phyloP scores from a whole-genome alignment of 2,113 vertebrate species.

The Scortum barcoo region DNA sequence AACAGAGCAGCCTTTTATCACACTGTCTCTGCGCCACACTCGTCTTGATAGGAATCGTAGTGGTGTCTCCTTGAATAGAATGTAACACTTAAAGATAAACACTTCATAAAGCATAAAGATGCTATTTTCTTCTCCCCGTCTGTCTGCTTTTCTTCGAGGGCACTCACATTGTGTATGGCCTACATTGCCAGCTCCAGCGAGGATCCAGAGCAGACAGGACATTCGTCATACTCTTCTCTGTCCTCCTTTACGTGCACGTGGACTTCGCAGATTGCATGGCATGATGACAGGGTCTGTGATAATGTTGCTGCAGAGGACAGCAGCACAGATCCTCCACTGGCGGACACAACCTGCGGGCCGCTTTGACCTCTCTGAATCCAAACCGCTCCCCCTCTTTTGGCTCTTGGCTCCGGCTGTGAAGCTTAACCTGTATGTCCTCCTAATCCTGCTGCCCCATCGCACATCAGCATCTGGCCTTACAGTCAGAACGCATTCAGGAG shows the following conservation, averaged over 20 bases:
- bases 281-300: constrained; percentile 61
- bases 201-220: constrained; percentile 59
- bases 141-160: constrained; percentile 41
- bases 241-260: constrained; percentile 64
- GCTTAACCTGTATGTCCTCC: constrained; percentile 35
- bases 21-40: neutral
- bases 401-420: constrained; percentile 39
- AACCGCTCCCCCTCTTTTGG: constrained; percentile 20
- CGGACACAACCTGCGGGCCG: constrained; percentile 43
- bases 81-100: constrained; percentile 38
- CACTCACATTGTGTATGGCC: constrained; percentile 49
- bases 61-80: constrained; percentile 20
- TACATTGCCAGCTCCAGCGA: constrained; percentile 60
- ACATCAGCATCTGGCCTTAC: constrained; percentile 13
- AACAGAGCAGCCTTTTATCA: constrained; percentile 55
- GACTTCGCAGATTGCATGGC: constrained; percentile 52
- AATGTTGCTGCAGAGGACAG: constrained; percentile 55
- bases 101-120: constrained; percentile 33
- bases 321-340: constrained; percentile 24
- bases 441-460: constrained; percentile 16
- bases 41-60: constrained; percentile 34
- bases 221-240: constrained; percentile 69
- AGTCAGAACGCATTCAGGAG: neutral
- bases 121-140: neutral
- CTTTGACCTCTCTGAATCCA: constrained; percentile 36